These are phyloP conservation scores for Oscheius myriophilus DNA, from an alignment of 2,888 invertebrate genomes.

Conservation along the genomic window DNA sequence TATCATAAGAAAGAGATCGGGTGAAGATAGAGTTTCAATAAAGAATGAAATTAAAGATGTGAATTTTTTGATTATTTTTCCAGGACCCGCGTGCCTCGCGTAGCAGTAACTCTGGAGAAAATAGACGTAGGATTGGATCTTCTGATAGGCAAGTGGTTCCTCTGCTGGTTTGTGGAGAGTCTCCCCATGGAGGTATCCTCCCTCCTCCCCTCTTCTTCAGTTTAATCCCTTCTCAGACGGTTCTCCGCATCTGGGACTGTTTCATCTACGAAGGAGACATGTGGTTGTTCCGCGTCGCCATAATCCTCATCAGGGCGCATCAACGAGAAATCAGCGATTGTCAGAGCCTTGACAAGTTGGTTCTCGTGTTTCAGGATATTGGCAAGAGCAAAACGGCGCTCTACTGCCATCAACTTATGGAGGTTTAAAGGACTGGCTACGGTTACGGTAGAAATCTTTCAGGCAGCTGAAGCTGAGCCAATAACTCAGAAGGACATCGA, in stretches of 20 bases:
- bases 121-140: conserved; percentile 51
- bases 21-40: too few species aligned
- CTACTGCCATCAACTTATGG: conserved; percentile 51
- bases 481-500: conserved; percentile 12
- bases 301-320: conserved; percentile 41
- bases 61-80: conserved; percentile 2
- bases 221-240: conserved; percentile 77
- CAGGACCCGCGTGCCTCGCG: conserved; percentile 12
- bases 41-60: neutral
- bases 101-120: conserved; percentile 33
- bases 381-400: conserved; percentile 44
- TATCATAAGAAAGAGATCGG: too few species aligned
- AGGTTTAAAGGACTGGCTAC: conserved; percentile 17
- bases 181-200: conserved; percentile 53
- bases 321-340: conserved; percentile 39
- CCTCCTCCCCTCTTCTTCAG: neutral
- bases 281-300: conserved; percentile 86
- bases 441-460: neutral
- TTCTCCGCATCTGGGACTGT: conserved; percentile 93
- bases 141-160: conserved; percentile 55
- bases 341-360: conserved; percentile 43
- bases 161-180: conserved; percentile 55
- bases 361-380: conserved; percentile 42
- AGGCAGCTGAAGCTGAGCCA: conserved; percentile 15
- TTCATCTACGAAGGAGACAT: conserved; percentile 93